A percentile compares a stretch with the other conserved stretches of the same genome.
These are phyloP conservation scores for Tenrec ecaudatus DNA, from an alignment of 2,113 vertebrate genomes.

Conservation along the genomic window DNA sequence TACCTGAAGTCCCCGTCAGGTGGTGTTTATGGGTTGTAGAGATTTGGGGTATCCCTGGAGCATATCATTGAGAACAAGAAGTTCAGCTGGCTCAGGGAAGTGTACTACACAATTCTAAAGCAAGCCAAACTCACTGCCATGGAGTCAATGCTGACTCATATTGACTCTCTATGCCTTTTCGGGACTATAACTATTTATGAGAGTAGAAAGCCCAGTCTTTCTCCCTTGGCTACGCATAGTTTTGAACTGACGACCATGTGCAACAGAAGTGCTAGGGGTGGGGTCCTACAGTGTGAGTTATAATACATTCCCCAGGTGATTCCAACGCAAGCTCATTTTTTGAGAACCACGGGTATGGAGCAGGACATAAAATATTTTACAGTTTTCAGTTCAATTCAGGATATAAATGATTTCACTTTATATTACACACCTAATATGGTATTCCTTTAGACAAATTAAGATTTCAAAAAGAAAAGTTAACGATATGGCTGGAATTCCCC, in stretches of 20 bases:
- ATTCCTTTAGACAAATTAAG: not conserved
- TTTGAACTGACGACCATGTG: too few species aligned
- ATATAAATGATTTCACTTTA: not conserved
- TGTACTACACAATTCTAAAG: too few species aligned
- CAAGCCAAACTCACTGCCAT: too few species aligned
- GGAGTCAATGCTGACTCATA: too few species aligned
- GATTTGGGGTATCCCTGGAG: not conserved
- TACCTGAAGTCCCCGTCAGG: not conserved
- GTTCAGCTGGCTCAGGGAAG: not conserved
- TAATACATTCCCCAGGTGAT: too few species aligned
- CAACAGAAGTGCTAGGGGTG: not conserved
- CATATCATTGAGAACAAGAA: not conserved
- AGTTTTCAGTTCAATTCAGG: slow-evolving; percentile 27
- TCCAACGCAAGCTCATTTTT: not conserved
- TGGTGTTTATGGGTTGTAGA: not conserved
- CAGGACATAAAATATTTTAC: not conserved
- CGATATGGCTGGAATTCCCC: not conserved
- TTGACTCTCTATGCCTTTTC: too few species aligned
- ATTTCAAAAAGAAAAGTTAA: not conserved
- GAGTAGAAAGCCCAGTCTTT: too few species aligned
- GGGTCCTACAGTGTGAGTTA: not conserved
- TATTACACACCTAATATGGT: not conserved
- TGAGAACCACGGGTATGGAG: not conserved
- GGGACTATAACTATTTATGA: too few species aligned
- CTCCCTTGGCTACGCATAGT: too few species aligned